Percentiles rank a stretch among this genome's conserved stretches.
Evolutionary conservation across 2,113 vertebrate genomes (phyloP).

Genomic region (Columba janthina): DNA sequence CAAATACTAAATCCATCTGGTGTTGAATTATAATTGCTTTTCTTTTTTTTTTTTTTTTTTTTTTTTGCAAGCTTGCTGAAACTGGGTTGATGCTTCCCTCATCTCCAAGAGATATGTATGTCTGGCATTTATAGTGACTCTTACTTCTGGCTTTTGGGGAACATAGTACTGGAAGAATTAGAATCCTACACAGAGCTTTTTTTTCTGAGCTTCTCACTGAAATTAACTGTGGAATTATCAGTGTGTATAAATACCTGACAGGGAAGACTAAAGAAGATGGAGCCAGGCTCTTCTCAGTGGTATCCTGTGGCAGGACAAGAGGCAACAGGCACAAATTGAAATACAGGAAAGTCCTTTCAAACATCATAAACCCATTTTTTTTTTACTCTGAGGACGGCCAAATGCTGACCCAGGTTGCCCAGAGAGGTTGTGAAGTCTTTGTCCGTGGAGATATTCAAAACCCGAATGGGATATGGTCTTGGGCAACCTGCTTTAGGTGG

Average conservation of each 20-base stretch:
- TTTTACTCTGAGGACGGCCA: neutral
- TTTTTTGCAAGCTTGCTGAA: neutral
- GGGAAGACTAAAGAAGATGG: neutral
- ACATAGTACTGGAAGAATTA: neutral
- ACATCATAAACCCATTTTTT: neutral
- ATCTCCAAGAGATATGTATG: neutral
- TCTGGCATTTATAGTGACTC: neutral
- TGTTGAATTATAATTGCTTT: neutral
- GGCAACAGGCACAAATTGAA: neutral
- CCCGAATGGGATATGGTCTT: neutral
- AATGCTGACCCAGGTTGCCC: neutral
- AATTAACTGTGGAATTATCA: neutral
- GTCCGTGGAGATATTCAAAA: neutral
- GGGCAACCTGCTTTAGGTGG: neutral
- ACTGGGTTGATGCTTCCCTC: neutral
- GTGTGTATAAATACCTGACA: neutral
- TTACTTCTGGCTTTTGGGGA: neutral
- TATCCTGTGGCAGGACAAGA: neutral
- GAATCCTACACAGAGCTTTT: neutral
- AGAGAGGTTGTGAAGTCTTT: neutral
- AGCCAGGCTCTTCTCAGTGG: neutral
- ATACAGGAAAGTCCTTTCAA: neutral
- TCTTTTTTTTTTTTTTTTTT: neutral
- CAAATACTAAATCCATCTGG: slow-evolving; percentile 27
- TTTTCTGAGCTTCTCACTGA: neutral